Evolutionary conservation across 2,888 invertebrate genomes (phyloP).

Genomic region (Apotomis turbidana): DNA sequence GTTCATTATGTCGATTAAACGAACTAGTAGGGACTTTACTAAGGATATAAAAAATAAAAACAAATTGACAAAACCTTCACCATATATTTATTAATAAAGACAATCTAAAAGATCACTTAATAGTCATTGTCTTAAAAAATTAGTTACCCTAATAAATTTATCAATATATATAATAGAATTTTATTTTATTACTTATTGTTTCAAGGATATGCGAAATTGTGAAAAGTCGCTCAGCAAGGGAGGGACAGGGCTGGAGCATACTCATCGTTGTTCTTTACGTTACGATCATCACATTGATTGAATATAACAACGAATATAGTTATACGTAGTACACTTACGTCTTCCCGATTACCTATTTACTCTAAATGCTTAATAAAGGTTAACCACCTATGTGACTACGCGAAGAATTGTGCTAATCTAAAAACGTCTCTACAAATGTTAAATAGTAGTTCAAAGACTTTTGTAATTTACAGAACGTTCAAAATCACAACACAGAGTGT

Average conservation of each 20-base stretch:
- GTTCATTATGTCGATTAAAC: not conserved
- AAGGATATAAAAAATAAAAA: conserved; percentile 67
- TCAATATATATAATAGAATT: conserved; percentile 78
- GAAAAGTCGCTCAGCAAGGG: conserved; percentile 69
- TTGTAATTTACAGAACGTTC: conserved; percentile 83
- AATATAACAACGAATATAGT: conserved; percentile 79
- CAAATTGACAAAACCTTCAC: conserved; percentile 82
- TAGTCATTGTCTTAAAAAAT: conserved; percentile 84
- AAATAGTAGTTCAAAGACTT: conserved; percentile 76
- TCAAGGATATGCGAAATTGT: conserved; percentile 84
- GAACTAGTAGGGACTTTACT: not conserved
- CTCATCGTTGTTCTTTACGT: conserved; percentile 76
- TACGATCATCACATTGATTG: conserved; percentile 76
- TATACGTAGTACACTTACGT: conserved; percentile 74
- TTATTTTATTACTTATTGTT: conserved; percentile 83
- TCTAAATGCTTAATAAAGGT: conserved; percentile 78
- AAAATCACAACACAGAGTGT: conserved; percentile 85
- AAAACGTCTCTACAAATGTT: conserved; percentile 78
- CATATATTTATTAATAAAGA: conserved; percentile 85
- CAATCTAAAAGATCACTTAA: conserved; percentile 84
- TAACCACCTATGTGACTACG: conserved; percentile 79
- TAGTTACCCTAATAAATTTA: conserved; percentile 84
- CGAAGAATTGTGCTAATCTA: conserved; percentile 84
- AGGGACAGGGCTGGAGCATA: conserved; percentile 68
- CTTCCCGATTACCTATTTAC: conserved; percentile 74